Base-by-base conservation (phyloP, 2,888 invertebrate species). In the Hybos culiciformis region DNA sequence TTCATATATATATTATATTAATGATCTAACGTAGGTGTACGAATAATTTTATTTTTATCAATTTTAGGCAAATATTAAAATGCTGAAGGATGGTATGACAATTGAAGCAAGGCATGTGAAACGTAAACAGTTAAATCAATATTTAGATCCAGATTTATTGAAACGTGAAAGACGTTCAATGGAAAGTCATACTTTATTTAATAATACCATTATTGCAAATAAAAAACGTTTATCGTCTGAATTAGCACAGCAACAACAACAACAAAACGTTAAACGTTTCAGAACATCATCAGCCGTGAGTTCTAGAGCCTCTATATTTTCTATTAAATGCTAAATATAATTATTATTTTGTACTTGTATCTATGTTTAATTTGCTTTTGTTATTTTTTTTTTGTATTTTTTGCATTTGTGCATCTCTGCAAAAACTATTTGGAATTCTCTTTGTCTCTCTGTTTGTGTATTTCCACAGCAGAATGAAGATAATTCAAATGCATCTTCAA, bases 81-180 rank as follows among this genome's bases (percentile, higher is more conserved):
- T 78, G 66, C 64, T 74, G 44, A 79, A 78, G 58, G 80, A 81
- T 37, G 81, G 81, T 33, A 84, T 83, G 82, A 73, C 76, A 54
- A 74, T 85, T 31, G 83, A 92, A 70, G 90, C 90, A 2, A 79
- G 84, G 5, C 86, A 92, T 65, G 91, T 93, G 0, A 83, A 83
- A 50, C 78, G 81, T 58, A 85, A 79, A 63, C 81, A 83, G 53
- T 68, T 87, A 31, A 72, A 73, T 50, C 77, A 78, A 56, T 87
- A 84, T 66, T 68, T 86, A 48, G 75, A 83, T 7, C 72, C 74
- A 11, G 76, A 77, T 51, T 70, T 83, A 48, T 61, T 83, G 34
- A 80, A 77, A 59, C 73, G 80, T 31, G 85, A 84, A 60, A 72
- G 80, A 46, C 81, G 80, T 56, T 72, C 74, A 19, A 76, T 76